Evolutionary conservation across 2,797 vertebrate species (phyloP).

Genomic region (Staurois parvus): DNA sequence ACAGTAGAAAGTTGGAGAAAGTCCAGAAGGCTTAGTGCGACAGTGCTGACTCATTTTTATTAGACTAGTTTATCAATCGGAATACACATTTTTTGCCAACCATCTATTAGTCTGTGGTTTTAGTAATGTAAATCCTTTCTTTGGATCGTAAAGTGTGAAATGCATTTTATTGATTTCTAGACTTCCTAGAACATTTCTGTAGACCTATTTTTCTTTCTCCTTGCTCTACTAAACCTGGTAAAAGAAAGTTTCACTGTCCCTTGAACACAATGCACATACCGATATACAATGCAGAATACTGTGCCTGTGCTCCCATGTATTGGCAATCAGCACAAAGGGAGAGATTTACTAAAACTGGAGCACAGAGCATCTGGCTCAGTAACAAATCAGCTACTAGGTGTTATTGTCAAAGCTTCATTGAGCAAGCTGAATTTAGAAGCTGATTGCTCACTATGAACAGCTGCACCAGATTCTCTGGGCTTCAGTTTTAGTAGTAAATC

Average conservation of each 20-base stretch:
- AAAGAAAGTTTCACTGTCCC: neutral
- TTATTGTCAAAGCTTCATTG: too few relatives aligned
- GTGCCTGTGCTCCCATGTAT: too few relatives aligned
- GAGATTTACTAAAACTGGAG: too few relatives aligned
- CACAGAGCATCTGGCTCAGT: too few relatives aligned
- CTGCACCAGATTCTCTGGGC: too few relatives aligned
- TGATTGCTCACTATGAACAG: too few relatives aligned
- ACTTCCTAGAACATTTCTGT: neutral
- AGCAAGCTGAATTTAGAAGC: too few relatives aligned
- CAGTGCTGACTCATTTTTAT: slow-evolving; percentile 41
- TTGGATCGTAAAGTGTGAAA: neutral
- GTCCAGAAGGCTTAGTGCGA: slow-evolving; percentile 21
- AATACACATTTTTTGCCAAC: slow-evolving; percentile 17
- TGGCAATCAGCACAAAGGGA: too few relatives aligned
- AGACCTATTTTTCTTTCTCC: neutral
- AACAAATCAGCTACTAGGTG: too few relatives aligned
- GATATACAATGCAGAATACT: neutral
- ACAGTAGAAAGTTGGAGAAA: neutral
- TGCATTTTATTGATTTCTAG: slow-evolving; percentile 18
- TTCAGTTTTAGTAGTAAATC: too few relatives aligned
- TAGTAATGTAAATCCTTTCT: slow-evolving; percentile 5
- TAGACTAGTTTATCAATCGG: slow-evolving; percentile 19
- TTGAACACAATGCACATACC: neutral
- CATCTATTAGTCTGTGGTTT: slow-evolving; percentile 12
- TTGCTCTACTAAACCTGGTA: neutral